phyloP scores from a whole-genome alignment of 1,140 invertebrate genomes.

The Eriosoma lanigerum region DNA sequence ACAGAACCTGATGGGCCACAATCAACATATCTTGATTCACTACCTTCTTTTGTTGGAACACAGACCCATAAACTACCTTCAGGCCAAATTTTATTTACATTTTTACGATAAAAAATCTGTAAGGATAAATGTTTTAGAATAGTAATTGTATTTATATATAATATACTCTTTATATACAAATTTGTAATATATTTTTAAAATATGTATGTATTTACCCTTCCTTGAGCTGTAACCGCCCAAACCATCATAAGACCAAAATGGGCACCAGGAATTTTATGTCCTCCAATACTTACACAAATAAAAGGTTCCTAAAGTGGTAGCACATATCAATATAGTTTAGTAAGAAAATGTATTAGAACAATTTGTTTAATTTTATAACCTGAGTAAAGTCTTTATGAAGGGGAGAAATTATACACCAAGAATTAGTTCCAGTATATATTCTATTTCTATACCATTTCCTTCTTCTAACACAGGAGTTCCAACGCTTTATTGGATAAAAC shows the following conservation, averaged over 20 bases:
- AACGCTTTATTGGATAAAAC: conserved; percentile 80
- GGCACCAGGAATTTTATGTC: conserved; percentile 76
- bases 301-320: conserved; percentile 67
- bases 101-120: conserved; percentile 79
- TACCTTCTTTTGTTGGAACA: conserved; percentile 70
- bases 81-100: conserved; percentile 75
- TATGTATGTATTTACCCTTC: conserved; percentile 65
- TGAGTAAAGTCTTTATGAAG: conserved; percentile 84
- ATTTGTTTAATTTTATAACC: conserved; percentile 58
- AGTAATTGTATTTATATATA: background rate
- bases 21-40: conserved; percentile 80
- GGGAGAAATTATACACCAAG: conserved; percentile 86
- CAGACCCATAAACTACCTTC: conserved; percentile 82
- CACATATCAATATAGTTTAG: conserved; percentile 41
- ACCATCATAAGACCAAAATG: conserved; percentile 73
- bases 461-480: conserved; percentile 87
- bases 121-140: conserved; percentile 8
- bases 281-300: conserved; percentile 82
- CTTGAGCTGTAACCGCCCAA: conserved; percentile 88
- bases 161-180: background rate
- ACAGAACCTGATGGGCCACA: conserved; percentile 78
- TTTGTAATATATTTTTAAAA: too few species aligned
- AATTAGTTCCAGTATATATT: conserved; percentile 83
- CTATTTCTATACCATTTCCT: conserved; percentile 86
- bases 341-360: conserved; percentile 44